These are phyloP conservation scores for Pseudomyrmex gracilis DNA, from an alignment of 1,140 invertebrate genomes.

Conservation along the genomic window DNA sequence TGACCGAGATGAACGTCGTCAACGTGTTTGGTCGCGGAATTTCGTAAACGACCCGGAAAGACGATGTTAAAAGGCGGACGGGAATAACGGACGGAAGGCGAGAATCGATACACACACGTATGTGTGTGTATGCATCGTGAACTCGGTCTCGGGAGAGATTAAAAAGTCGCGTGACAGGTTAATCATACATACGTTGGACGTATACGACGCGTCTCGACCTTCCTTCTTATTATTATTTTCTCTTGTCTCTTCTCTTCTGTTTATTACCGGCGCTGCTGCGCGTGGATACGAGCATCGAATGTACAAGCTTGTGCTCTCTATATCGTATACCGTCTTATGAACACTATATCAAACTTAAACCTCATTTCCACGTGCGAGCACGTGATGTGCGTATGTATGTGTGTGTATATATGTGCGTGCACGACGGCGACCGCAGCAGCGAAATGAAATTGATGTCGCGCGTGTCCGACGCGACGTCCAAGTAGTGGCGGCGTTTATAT, in stretches of 20 bases:
- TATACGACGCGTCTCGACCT: neutral
- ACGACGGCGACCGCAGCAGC: too few species aligned
- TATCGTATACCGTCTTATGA: neutral
- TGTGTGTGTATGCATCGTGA: neutral
- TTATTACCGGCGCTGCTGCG: neutral
- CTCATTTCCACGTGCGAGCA: neutral
- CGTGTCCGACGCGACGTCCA: neutral
- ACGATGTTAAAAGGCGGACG: neutral
- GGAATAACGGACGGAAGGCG: neutral
- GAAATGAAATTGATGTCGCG: conserved; percentile 58
- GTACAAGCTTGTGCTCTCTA: neutral
- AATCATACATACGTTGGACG: neutral
- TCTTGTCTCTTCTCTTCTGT: neutral
- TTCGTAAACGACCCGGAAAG: neutral
- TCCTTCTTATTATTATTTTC: neutral
- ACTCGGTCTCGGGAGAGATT: neutral
- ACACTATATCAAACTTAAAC: conserved; percentile 22
- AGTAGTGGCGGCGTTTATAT: conserved; percentile 34
- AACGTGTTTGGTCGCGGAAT: neutral
- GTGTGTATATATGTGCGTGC: too few species aligned
- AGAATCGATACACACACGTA: neutral
- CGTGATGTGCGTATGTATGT: too few species aligned
- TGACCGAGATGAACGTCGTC: conserved; percentile 8
- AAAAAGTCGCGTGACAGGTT: neutral
- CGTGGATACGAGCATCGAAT: neutral